Base-by-base conservation (phyloP, 2,888 invertebrate species). In the Drosophila tanythrix region DNA sequence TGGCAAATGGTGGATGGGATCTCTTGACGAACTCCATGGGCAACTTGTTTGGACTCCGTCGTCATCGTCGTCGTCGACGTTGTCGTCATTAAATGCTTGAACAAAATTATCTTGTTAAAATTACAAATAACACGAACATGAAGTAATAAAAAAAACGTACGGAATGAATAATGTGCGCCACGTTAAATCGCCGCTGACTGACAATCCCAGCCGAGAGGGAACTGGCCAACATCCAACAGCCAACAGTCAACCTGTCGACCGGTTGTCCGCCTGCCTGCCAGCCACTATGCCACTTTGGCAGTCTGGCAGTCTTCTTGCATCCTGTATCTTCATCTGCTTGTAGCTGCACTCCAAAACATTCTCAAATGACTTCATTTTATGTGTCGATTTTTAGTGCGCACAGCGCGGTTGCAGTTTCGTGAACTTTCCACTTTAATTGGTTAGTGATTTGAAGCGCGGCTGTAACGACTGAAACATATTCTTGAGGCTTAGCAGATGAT, bases 91-190 rank as follows among this genome's bases (percentile, higher is more conserved):
- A 92, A 92, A 92, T 90, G 92, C 88, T 89, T 88, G 89, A 92
- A 86, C 85, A 92, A 92, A 92, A 92, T 92, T 92, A 92, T 92
- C 92, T 92, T 92, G 92, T 92, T 92, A 92, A 92, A 92, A 91
- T 92, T 92, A 92, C 92, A 92, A 92, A 92, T 92, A 92, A 92
- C 92, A 92, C 89, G 90, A 92, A 89, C 86, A 83, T 87, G 83
- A 68, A 88, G 89, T 82, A 89, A 88, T 92, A 91, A 91, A 86
- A 91, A 35, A 29, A 68, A 90, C 81, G 83, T 80, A 82, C 81
- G 80, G 82, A 88, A 90, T 90, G 85, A 84, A 83, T 88, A 86
- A 85, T 88, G 88, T 83, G 86, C 87, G 83, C 88, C 90, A 89
- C 88, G 89, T 84, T 84, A 89, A 88, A 82, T 82, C 79, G 85